Percentiles rank a stretch among this genome's conserved stretches.
These are phyloP conservation scores for Lepidurus packardi DNA, from an alignment of 1,140 invertebrate species.

Conservation along the genomic window DNA sequence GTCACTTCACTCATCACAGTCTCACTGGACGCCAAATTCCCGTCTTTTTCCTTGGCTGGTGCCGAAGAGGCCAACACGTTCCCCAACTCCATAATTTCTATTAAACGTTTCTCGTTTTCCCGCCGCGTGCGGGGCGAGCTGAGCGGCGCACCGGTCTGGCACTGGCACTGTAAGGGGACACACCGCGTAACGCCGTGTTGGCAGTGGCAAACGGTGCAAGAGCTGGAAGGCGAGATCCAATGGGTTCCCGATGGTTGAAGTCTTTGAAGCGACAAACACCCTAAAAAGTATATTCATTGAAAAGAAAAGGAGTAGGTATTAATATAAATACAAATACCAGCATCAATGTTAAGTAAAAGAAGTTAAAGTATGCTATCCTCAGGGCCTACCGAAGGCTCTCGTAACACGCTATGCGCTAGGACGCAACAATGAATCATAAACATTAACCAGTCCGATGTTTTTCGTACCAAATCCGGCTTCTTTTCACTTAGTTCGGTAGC, in stretches of 20 bases:
- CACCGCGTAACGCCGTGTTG: conserved; percentile 59
- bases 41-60: not conserved
- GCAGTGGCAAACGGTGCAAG: conserved; percentile 57
- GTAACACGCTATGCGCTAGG: too few relatives aligned
- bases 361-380: too few relatives aligned
- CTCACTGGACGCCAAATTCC: not conserved
- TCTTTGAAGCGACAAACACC: conserved; percentile 25
- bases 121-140: not conserved
- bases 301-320: too few relatives aligned
- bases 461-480: too few relatives aligned
- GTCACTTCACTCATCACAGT: conserved; percentile 17
- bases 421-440: too few relatives aligned
- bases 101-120: conserved; percentile 14
- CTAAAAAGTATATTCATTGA: not conserved
- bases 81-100: not conserved
- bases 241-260: conserved; percentile 32
- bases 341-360: too few relatives aligned
- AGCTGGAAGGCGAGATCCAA: conserved; percentile 42
- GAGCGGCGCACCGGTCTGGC: conserved; percentile 43
- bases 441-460: too few relatives aligned
- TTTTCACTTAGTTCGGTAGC: too few relatives aligned
- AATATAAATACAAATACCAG: too few relatives aligned
- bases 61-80: not conserved
- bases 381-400: too few relatives aligned
- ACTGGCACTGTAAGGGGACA: conserved; percentile 56